Base-by-base conservation (phyloP, 2,888 invertebrate genomes). In the Nycteola revayana region DNA sequence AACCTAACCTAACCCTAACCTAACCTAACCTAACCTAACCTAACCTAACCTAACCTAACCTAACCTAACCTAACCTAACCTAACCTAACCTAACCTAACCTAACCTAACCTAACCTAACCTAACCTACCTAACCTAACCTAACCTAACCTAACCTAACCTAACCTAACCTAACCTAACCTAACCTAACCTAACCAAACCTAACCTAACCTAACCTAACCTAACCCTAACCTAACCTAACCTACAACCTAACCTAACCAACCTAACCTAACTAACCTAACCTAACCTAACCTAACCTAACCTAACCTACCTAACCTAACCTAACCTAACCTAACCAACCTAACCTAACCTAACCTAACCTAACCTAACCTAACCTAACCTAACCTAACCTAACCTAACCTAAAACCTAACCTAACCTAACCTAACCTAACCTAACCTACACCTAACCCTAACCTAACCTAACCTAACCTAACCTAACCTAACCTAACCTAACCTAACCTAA, bases 221-320 rank as follows among this genome's bases (percentile, higher is more conserved):
- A 32, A 25, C 26, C 31, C 26, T 26, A 21, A 22, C 17, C 14
- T 9, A 8, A 18, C 14, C 14, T 24, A 17, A 30, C 24, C 24
- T 30, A 30, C 14, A 39, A 31, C 39, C 39, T 40, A 41, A 41
- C 40, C 34, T 34, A 35, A 41, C 35, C 40, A 36, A 41, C 32
- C 35, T 32, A 35, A 35, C 32, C 32, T 37, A 32, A 37, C 32
- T 32, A 32, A 32, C 37, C 34, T 32, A 28, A 34, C 34, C 42
- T 41, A 41, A 52, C 47, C 49, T 49, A 49, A 46, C 37, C 42
- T 43, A 45, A 44, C 44, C 42, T 49, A 53, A 50, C 53, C 41
- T 41, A 55, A 52, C 56, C 45, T 42, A 54, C 46, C 50, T 28
- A 28, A 28, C 25, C 24, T 49, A 48, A 59, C n/a, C n/a, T n/a